Percentiles rank a stretch among this genome's conserved stretches.
phyloP scores from a whole-genome alignment of 2,113 vertebrate species.

The Ahaetulla prasina region DNA sequence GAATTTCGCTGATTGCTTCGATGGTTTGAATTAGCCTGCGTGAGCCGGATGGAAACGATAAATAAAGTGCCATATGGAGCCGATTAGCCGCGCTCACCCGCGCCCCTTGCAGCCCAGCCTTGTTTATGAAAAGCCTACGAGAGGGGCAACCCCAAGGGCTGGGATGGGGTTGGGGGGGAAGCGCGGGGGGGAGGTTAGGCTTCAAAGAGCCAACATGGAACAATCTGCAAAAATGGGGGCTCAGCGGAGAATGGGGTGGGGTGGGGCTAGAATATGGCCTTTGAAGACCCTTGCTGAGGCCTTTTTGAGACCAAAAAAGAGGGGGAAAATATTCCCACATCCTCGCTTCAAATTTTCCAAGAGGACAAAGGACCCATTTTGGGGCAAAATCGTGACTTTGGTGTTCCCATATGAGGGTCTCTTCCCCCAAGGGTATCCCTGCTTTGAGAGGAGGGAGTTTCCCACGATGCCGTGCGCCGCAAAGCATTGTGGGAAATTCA shows the following conservation, averaged over 20 bases:
- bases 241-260: not conserved
- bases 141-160: conserved; percentile 36
- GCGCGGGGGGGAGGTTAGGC: fast-evolving
- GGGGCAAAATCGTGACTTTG: not conserved
- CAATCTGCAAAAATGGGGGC: not conserved
- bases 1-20: conserved; percentile 89
- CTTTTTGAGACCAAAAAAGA: not conserved
- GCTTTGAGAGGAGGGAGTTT: too few species aligned
- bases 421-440: not conserved
- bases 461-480: not conserved
- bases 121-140: conserved; percentile 70
- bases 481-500: not conserved
- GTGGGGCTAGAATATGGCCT: not conserved
- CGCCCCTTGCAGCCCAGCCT: conserved; percentile 50
- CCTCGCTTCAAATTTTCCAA: not conserved
- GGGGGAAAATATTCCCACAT: not conserved
- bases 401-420: not conserved
- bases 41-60: conserved; percentile 78
- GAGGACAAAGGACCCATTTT: not conserved
- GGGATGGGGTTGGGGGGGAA: not conserved
- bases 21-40: conserved; percentile 94
- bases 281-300: not conserved
- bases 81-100: conserved; percentile 58
- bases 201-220: not conserved
- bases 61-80: conserved; percentile 79